Base-by-base conservation (phyloP, 2,888 invertebrate genomes). In the Abscondita cerata region DNA sequence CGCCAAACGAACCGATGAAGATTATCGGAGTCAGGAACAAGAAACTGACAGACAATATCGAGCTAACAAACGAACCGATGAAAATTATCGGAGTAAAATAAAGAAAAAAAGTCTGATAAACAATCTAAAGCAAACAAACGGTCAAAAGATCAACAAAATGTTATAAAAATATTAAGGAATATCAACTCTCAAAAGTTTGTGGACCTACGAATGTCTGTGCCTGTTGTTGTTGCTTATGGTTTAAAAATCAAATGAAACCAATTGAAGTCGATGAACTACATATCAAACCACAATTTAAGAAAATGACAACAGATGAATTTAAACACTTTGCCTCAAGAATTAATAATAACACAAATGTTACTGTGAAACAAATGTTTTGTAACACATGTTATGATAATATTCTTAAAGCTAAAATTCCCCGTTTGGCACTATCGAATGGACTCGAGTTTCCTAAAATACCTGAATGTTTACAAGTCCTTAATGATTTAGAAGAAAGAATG, bases 401-500 rank as follows among this genome's bases (percentile, higher is more conserved):
- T 34, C 8, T 33, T 11, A 51, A 51, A 51, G 51, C 16, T 11
- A 51, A 18, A 48, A 12, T 48, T 31, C 48, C 25, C 4, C 12
- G 48, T 6, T 31, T 48, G 2, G 5, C 48, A 20, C 5, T 48
- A 8, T 48, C 48, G 25, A 51, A 51, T 51, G 51, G 51, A 34
- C 18, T 51, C 9, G 33, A 20, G n/a, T 51, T 51, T 51, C 51
- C 33, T n/a, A 13, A 25, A 34, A 20, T 51, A 20, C 51, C 51
- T 8, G 36, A 51, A 51, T 51, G 31, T 34, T 8, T 51, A 8
- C n/a, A 33, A 11, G 13, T 19, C 8, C 33, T 51, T 6, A 51
- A 51, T 18, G n/a, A n/a, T n/a, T 20, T 51, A 8, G 51, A 51
- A 20, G 51, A 51, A 51, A 33, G 34, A 34, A 51, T 51, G 51